These are phyloP conservation scores for Sebastes paucispinis DNA, from an alignment of 2,797 vertebrate species.

Conservation along the genomic window DNA sequence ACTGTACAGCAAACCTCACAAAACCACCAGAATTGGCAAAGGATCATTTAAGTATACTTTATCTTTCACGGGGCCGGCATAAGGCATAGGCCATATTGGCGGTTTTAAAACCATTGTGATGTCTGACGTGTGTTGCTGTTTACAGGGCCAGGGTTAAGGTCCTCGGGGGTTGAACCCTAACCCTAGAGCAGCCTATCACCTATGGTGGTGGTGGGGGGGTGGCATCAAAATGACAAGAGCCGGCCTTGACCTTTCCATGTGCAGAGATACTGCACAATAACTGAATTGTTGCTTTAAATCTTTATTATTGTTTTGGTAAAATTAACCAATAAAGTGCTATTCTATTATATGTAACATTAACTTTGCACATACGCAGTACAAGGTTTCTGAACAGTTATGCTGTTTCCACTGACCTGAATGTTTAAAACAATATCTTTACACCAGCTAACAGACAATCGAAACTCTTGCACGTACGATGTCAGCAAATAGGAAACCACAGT, in stretches of 20 bases:
- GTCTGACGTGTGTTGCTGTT: no score
- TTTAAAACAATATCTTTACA: neutral
- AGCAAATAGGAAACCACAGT: constrained; percentile 32
- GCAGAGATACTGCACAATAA: neutral
- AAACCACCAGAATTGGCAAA: neutral
- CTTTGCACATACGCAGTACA: neutral
- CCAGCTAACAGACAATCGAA: neutral
- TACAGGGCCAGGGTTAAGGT: no score
- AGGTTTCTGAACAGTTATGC: neutral
- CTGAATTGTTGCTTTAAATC: neutral
- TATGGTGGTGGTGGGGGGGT: no score
- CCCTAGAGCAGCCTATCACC: no score
- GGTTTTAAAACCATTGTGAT: no score
- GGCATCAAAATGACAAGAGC: no score
- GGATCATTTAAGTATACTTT: neutral
- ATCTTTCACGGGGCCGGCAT: neutral
- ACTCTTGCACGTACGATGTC: neutral
- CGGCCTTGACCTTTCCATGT: no score
- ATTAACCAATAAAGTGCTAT: neutral
- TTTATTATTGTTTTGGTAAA: neutral
- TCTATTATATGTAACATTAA: neutral
- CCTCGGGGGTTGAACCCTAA: no score
- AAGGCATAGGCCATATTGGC: no score
- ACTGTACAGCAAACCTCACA: neutral
- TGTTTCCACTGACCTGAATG: neutral